Evolutionary conservation across 30 jellyfish, hydroid and myxozoan genomes (phyloP), one percentile per base, ranked within the genome.

Genomic region (Chironex yamaguchii): DNA sequence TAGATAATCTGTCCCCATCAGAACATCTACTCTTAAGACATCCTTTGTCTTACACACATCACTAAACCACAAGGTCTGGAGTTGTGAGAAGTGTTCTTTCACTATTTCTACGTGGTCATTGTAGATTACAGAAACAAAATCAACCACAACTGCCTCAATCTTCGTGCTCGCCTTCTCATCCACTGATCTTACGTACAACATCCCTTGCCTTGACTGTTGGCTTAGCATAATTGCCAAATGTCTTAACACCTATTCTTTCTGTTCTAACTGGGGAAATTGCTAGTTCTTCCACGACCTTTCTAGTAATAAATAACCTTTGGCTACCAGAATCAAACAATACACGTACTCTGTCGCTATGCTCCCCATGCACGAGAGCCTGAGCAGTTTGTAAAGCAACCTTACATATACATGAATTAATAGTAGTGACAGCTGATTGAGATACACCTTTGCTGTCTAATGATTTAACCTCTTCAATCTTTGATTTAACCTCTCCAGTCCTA

Each of bases 341-440:
- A 49, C 64, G 88, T 3, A 58, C 88, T 78, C 88, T 76, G 29
- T 78, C 14, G 52, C 58, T 78, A 26, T 78, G 12, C 78, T 52
- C 48, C 23, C 88, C 88, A 76, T 65, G 76, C 25, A 76, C 88
- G n/a, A 76, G 76, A 21, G 88, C 75, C 74, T 73, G 86, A 13
- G 86, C 86, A 36, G 86, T 73, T 42, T 76, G 78, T 65, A 76
- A 52, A 76, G 78, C 88, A 54, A 3, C 71, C 25, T 32, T 3
- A n/a, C 80, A 66, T 22, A 20, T 28, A 29, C 22, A 2, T 20
- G 67, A 2, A 64, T 66, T 28, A 6, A 70, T 68, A 35, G 35
- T 66, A 66, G 48, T 70, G 28, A 66, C 78, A 32, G 48, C 42
- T 52, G 78, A 76, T 26, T 28, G 78, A 34, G 88, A 25, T 66